Evolutionary conservation across 2,113 vertebrate genomes (phyloP), one percentile per base, ranked within the genome.

Genomic region (Synchiropus splendidus): DNA sequence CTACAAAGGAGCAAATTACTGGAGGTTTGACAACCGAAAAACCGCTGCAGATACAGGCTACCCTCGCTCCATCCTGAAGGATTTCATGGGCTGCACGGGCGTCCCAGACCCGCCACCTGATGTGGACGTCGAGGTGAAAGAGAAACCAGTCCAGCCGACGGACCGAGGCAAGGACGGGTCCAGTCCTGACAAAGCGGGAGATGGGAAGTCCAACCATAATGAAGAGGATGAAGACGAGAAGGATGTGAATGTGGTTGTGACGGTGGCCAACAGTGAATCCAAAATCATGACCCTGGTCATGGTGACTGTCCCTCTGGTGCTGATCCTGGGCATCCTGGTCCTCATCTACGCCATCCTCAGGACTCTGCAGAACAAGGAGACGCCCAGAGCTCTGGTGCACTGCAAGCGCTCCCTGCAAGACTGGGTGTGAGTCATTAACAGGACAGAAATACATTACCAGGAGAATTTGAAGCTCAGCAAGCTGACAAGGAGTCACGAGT

Each of bases 351-450:
- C 82, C 40, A 90, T 99, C 44, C 84, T 98, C 48, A 90, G 86
- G 79, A 86, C 89, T 75, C 89, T 94, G 74, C 90, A 97, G 85
- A 87, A 90, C 70, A 97, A 94, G 70, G 92, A 96, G 5, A 68
- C 90, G 0, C 92, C 95, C 0, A 84, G 88, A 48, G 77, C 90
- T 61, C 82, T 99, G 54, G 78, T 94, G 48, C 94, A 98, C 85
- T 99, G 94, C 87, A 98, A 97, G 72, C 92, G 95, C 10, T 99
- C 95, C 2, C 67, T 99, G 83, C 95, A 99, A 85, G 87, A 98
- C 54, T 99, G 95, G 95, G 95, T 98, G 65, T 98, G 88, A 94
- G 12, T 12, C 18, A 8, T 27, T 8, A 27, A 27, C 4, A 27
- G 21, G 21, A 4, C 8, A 8, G 21, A 27, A 27, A 27, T 27